Evolutionary conservation across 1,140 invertebrate species (phyloP).

Genomic region (Drosophila bifasciata): DNA sequence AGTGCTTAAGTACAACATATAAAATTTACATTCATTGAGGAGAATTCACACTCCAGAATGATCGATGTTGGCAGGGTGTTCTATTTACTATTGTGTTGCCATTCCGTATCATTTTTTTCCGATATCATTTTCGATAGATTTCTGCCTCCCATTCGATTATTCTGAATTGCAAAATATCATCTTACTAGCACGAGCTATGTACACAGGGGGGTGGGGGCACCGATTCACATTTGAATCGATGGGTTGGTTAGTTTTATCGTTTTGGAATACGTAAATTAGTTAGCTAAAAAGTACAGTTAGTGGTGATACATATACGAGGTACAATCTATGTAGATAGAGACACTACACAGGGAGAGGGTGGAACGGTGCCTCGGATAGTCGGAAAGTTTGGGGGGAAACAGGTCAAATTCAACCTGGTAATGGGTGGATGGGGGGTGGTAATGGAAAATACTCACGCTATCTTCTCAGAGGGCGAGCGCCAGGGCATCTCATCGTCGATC

Average conservation of each 20-base stretch:
- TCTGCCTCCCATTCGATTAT: neutral
- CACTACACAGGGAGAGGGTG: slow-evolving; percentile 32
- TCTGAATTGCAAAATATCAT: neutral
- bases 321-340: slow-evolving; percentile 47
- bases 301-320: slow-evolving; percentile 38
- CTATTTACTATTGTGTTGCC: no score
- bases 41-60: slow-evolving; percentile 9
- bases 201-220: slow-evolving; percentile 19
- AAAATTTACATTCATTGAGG: slow-evolving; percentile 22
- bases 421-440: neutral
- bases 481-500: slow-evolving; percentile 94
- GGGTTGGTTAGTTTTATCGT: slow-evolving; percentile 1
- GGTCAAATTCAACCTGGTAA: neutral
- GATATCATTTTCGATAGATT: no score
- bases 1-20: slow-evolving; percentile 61
- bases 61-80: neutral
- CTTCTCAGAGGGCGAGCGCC: slow-evolving; percentile 94
- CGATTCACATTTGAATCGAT: neutral
- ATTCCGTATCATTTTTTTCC: no score
- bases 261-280: neutral
- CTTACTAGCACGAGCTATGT: slow-evolving; percentile 15
- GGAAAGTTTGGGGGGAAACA: neutral
- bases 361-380: slow-evolving; percentile 51
- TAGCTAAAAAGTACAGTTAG: slow-evolving; percentile 38
- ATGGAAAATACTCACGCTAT: slow-evolving; percentile 90